Base-by-base conservation (phyloP, 1,140 invertebrate genomes). In the Chrysomallon squamiferum region DNA sequence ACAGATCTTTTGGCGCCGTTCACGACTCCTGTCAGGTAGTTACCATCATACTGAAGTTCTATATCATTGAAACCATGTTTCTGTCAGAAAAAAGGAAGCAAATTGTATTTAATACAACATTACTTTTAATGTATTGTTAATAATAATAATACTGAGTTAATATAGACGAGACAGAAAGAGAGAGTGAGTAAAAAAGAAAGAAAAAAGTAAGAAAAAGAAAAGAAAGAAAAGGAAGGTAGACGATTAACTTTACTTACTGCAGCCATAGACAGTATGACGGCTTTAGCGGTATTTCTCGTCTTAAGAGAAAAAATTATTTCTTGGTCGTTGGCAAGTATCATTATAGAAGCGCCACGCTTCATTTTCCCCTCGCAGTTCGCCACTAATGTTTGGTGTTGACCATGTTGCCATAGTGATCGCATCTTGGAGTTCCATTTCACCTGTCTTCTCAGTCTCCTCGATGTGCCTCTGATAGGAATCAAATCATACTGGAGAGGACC, bases 51-150 rank as follows among this genome's bases (percentile, higher is more conserved):
- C 1, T 64, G 65, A 25, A 77, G 50, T 22, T 59, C 45, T 3
- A 74, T 65, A 45, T 77, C 69, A 59, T 77, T 77, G 59, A 67
- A 68, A n/a, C 75, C 75, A 22, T 62, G 69, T 33, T 62, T 58
- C 75, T 76, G 65, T 6, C 60, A 58, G 20, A 59, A 22, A 33
- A 45, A 62, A 41, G 18, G 3, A 9, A 13, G 20, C 5, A 57
- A 15, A n/a, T 13, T n/a, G n/a, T 20, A 30, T 27, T n/a, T n/a
- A 57, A n/a, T 27, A 3, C n/a, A n/a, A 27, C 11, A 11, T 30
- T 3, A 9, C 7, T 15, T n/a, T 1, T 33, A 18, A 15, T 15
- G 54, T 29, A n/a, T 5, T 25, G 25, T 27, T 2, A 5, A 13
- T 13, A 18, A 18, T 2, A 27, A 1, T 54, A 20, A 15, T 20